A percentile compares a stretch with the other conserved stretches of the same genome.
These are phyloP conservation scores for Marmota flaviventris DNA, from an alignment of 2,113 vertebrate genomes.

Conservation along the genomic window DNA sequence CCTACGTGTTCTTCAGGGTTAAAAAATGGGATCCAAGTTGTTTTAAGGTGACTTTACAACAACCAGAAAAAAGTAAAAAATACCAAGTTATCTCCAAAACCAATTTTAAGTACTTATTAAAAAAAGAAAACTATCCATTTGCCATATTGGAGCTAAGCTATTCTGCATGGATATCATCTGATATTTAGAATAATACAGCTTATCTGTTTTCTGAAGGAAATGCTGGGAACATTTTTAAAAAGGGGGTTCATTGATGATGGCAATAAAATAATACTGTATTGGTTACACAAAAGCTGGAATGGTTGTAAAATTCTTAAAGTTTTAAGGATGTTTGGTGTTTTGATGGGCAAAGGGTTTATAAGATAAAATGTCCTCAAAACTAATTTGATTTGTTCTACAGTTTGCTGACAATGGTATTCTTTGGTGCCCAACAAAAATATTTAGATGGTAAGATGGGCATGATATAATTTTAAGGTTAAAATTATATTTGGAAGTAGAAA, in stretches of 20 bases:
- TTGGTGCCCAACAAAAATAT: background rate
- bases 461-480: slow-evolving; percentile 47
- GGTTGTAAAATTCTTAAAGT: slow-evolving; percentile 58
- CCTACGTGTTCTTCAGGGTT: background rate
- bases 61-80: background rate
- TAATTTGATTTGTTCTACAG: slow-evolving; percentile 65
- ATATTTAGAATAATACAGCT: slow-evolving; percentile 29
- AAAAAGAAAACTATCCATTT: background rate
- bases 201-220: slow-evolving; percentile 49
- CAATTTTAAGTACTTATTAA: background rate
- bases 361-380: slow-evolving; percentile 53
- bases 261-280: slow-evolving; percentile 51
- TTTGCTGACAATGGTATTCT: slow-evolving; percentile 48
- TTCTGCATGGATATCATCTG: background rate
- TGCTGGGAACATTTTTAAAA: slow-evolving; percentile 30
- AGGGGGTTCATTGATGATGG: slow-evolving; percentile 48
- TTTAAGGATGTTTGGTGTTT: slow-evolving; percentile 71
- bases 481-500: slow-evolving; percentile 25
- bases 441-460: background rate
- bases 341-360: slow-evolving; percentile 52
- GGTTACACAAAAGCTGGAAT: slow-evolving; percentile 56
- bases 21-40: background rate
- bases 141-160: slow-evolving; percentile 30
- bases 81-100: background rate
- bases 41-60: background rate